phyloP scores from a whole-genome alignment of 2,888 invertebrate genomes.

The Rhamnusium bicolor region DNA sequence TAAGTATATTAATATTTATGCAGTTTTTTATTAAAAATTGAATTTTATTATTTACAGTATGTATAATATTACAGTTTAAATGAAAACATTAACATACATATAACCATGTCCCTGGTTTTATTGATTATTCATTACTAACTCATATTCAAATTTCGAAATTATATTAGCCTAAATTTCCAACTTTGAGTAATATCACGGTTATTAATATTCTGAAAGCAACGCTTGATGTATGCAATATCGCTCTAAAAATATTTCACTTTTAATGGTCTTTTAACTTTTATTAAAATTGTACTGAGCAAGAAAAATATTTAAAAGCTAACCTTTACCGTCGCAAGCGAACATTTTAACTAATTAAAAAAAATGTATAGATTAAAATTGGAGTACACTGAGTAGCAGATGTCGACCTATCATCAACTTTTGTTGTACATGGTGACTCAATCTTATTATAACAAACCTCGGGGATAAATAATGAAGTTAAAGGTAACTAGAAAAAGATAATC shows the following conservation, averaged over 20 bases:
- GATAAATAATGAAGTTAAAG: too few species aligned
- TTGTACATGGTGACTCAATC: too few species aligned
- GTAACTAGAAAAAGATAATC: too few species aligned
- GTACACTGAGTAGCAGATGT: not conserved
- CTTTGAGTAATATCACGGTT: slow-evolving; percentile 28
- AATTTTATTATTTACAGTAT: too few species aligned
- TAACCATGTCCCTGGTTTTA: slow-evolving; percentile 18
- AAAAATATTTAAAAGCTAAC: slow-evolving; percentile 17
- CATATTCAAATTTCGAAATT: slow-evolving; percentile 24
- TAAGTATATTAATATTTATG: too few species aligned
- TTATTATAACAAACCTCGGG: too few species aligned
- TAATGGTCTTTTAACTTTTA: slow-evolving; percentile 24
- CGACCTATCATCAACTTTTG: not conserved
- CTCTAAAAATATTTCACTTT: slow-evolving; percentile 15
- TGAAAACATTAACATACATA: slow-evolving; percentile 7
- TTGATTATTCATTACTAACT: slow-evolving; percentile 28
- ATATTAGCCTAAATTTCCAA: slow-evolving; percentile 27
- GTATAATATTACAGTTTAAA: not conserved
- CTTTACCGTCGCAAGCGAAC: not conserved
- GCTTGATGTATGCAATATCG: slow-evolving; percentile 27
- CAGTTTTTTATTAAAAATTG: too few species aligned
- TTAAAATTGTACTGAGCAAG: slow-evolving; percentile 7
- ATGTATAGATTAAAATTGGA: not conserved
- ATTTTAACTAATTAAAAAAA: not conserved
- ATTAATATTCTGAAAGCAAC: slow-evolving; percentile 31